These are phyloP conservation scores for Zeugodacus cucurbitae DNA, from an alignment of 1,140 invertebrate genomes.

Conservation along the genomic window DNA sequence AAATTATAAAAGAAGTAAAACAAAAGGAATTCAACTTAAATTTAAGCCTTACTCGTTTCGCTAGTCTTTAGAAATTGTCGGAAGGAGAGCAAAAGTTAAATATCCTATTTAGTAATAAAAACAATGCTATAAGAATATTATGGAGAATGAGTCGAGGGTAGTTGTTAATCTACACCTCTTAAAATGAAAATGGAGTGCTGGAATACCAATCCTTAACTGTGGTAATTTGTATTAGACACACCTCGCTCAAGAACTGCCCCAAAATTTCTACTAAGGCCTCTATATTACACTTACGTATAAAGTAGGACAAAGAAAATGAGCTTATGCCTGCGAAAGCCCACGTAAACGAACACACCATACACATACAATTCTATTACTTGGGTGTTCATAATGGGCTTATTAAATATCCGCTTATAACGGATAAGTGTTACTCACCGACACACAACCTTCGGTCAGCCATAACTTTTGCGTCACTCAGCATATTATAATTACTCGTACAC, in stretches of 20 bases:
- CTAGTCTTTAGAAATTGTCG: no score
- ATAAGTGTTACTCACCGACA: not conserved
- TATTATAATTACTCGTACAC: no score
- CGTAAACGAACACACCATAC: not conserved
- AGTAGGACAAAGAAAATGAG: no score
- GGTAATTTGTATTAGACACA: not conserved
- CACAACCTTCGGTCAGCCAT: not conserved
- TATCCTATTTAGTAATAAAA: no score
- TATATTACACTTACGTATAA: not conserved
- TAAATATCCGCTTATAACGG: not conserved
- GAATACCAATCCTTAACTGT: not conserved
- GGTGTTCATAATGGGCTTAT: no score
- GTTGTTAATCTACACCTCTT: not conserved
- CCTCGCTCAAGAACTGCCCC: not conserved
- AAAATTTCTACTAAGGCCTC: not conserved
- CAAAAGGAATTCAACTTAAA: no score
- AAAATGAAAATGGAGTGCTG: not conserved
- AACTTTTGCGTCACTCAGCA: not conserved
- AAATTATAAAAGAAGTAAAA: no score
- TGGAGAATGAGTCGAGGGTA: no score
- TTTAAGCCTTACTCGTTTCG: no score
- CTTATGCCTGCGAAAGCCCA: not conserved
- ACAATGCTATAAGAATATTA: no score
- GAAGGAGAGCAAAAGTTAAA: no score
- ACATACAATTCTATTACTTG: not conserved